phyloP scores from a whole-genome alignment of 2,888 invertebrate genomes.

The Epiblema foenella region DNA sequence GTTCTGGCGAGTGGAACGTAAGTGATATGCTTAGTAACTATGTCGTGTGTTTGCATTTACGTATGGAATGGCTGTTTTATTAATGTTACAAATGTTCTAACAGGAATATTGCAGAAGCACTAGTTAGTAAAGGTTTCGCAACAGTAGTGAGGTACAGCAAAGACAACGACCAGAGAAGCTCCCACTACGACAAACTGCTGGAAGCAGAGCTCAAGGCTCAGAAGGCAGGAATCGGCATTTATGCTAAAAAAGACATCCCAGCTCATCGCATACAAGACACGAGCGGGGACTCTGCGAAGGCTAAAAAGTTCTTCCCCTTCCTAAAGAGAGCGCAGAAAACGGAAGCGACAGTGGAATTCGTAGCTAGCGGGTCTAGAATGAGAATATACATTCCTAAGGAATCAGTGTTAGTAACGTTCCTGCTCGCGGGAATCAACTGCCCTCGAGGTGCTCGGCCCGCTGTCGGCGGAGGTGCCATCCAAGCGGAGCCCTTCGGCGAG shows the following conservation, averaged over 20 bases:
- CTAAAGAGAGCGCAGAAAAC: constrained; percentile 95
- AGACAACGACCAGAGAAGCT: constrained; percentile 98
- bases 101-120: constrained; percentile 96
- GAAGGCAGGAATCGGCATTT: constrained; percentile 91
- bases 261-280: constrained; percentile 94
- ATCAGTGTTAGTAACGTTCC: constrained; percentile 96
- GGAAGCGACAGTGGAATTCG: constrained; percentile 98
- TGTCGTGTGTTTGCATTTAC: background rate
- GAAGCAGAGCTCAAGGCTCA: constrained; percentile 97
- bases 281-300: constrained; percentile 91
- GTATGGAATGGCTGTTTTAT: background rate
- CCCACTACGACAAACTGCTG: constrained; percentile 95
- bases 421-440: constrained; percentile 91
- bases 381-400: constrained; percentile 96
- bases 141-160: constrained; percentile 97
- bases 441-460: constrained; percentile 93
- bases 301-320: constrained; percentile 96
- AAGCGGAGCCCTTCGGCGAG: constrained; percentile 96
- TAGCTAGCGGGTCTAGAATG: constrained; percentile 97
- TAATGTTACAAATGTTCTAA: constrained; percentile 48
- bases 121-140: constrained; percentile 96
- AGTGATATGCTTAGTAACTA: constrained; percentile 55
- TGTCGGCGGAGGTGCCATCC: constrained; percentile 85
- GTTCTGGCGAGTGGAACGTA: constrained; percentile 88
- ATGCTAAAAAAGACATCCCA: constrained; percentile 94